Conservation (phyloP, 2,888 invertebrate species). For the Drosophila koepferae region DNA sequence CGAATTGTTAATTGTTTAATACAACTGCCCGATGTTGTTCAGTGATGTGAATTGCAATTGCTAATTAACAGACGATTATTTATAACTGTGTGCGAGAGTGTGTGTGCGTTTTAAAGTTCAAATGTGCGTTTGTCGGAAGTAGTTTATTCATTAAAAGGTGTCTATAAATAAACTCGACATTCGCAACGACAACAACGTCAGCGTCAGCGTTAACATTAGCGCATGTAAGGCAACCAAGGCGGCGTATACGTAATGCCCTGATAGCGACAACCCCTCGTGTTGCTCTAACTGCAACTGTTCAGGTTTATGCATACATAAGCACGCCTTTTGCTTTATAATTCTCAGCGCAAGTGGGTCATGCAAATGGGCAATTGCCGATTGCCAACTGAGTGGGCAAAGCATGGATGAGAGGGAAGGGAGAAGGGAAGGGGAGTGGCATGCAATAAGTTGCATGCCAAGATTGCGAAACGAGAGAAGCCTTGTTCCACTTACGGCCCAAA, state of each 20-base stretch:
- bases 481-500: conserved; percentile 42
- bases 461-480: conserved; percentile 57
- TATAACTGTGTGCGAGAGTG: conserved; percentile 35
- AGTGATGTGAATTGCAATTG: conserved; percentile 35
- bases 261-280: conserved; percentile 30
- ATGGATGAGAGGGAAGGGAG: not conserved
- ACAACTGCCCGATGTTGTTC: conserved; percentile 1
- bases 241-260: conserved; percentile 65
- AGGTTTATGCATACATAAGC: conserved; percentile 37
- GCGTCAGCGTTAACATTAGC: conserved; percentile 15
- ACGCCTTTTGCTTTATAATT: conserved; percentile 36
- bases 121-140: conserved; percentile 73
- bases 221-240: conserved; percentile 28
- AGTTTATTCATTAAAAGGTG: conserved; percentile 58
- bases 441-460: conserved; percentile 36
- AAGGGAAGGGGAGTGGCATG: not conserved
- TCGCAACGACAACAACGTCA: conserved; percentile 42
- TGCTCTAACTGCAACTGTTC: conserved; percentile 9
- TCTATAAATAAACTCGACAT: conserved; percentile 62
- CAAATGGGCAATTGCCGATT: conserved; percentile 47
- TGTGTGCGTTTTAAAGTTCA: conserved; percentile 57
- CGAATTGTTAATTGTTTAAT: conserved; percentile 12
- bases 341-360: conserved; percentile 63
- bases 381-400: conserved; percentile 12
- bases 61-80: conserved; percentile 55